Evolutionary conservation across 2,888 invertebrate species (phyloP).

Genomic region (Andrena bicolor): DNA sequence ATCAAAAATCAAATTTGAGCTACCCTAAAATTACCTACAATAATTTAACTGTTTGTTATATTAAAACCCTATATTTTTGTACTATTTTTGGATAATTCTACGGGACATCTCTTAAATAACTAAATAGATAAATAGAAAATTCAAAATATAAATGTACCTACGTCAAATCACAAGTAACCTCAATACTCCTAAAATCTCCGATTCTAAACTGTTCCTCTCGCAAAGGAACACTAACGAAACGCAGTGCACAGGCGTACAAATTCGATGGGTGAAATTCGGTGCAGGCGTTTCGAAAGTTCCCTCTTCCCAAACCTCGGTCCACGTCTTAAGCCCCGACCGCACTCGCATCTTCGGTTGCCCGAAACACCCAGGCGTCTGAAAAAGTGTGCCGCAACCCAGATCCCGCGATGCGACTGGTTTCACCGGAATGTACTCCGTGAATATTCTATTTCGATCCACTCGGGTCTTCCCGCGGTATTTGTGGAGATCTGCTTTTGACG

Average conservation of each 20-base stretch:
- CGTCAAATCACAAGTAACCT: too few species aligned
- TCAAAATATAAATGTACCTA: too few species aligned
- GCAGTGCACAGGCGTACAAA: too few species aligned
- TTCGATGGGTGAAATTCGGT: slow-evolving; percentile 48
- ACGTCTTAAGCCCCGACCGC: slow-evolving; percentile 19
- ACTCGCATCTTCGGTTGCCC: slow-evolving; percentile 51
- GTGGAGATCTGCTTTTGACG: neutral
- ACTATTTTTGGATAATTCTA: too few species aligned
- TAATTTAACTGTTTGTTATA: too few species aligned
- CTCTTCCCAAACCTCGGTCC: slow-evolving; percentile 14
- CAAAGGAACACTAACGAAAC: too few species aligned
- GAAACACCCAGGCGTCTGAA: slow-evolving; percentile 50
- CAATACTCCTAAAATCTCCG: too few species aligned
- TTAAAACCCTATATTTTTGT: too few species aligned
- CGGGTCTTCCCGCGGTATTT: neutral
- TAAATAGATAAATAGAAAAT: too few species aligned
- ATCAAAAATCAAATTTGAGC: too few species aligned
- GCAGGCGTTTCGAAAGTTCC: slow-evolving; percentile 47
- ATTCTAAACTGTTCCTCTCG: neutral
- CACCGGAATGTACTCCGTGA: slow-evolving; percentile 56
- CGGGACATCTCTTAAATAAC: too few species aligned
- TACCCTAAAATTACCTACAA: too few species aligned
- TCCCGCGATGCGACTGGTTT: slow-evolving; percentile 66
- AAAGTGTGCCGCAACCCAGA: slow-evolving; percentile 77
- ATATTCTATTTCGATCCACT: slow-evolving; percentile 26